A percentile compares a stretch with the other conserved stretches of the same genome.
phyloP scores from a whole-genome alignment of 1,140 invertebrate species.

The Musca domestica region DNA sequence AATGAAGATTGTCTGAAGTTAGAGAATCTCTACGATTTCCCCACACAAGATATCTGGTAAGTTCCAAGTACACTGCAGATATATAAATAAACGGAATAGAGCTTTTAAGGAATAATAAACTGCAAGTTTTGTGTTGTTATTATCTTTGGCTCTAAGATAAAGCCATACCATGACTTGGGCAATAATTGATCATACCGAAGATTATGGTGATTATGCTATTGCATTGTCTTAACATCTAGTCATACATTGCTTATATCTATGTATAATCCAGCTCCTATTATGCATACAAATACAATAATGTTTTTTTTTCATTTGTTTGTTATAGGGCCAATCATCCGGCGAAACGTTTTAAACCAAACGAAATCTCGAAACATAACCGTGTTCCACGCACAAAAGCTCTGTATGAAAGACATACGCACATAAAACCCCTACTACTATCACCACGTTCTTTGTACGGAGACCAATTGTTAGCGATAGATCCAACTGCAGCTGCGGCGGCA shows the following conservation, averaged over 20 bases:
- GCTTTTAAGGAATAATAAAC: constrained; percentile 23
- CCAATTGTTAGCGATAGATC: constrained; percentile 40
- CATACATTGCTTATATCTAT: not conserved
- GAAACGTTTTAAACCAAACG: constrained; percentile 72
- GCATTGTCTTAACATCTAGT: not conserved
- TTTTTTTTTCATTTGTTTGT: constrained; percentile 18
- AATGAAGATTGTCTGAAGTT: constrained; percentile 77
- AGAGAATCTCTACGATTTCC: constrained; percentile 84
- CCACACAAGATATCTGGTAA: constrained; percentile 79
- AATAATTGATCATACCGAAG: no score
- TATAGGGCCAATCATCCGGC: constrained; percentile 80
- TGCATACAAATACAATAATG: not conserved
- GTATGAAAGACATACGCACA: constrained; percentile 63
- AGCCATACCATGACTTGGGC: not conserved
- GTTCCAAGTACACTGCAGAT: constrained; percentile 32
- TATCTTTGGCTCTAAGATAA: constrained; percentile 30
- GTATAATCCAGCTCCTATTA: not conserved
- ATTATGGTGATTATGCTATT: not conserved
- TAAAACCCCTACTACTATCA: constrained; percentile 52
- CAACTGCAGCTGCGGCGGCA: constrained; percentile 7
- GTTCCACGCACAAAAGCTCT: constrained; percentile 55
- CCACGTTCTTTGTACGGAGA: constrained; percentile 45
- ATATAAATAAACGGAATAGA: constrained; percentile 3
- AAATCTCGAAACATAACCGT: constrained; percentile 35
- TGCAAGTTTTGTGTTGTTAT: constrained; percentile 5